A percentile compares a stretch with the other conserved stretches of the same genome.
These are phyloP conservation scores for Psettodes erumei DNA, from an alignment of 2,113 vertebrate species.

Conservation along the genomic window DNA sequence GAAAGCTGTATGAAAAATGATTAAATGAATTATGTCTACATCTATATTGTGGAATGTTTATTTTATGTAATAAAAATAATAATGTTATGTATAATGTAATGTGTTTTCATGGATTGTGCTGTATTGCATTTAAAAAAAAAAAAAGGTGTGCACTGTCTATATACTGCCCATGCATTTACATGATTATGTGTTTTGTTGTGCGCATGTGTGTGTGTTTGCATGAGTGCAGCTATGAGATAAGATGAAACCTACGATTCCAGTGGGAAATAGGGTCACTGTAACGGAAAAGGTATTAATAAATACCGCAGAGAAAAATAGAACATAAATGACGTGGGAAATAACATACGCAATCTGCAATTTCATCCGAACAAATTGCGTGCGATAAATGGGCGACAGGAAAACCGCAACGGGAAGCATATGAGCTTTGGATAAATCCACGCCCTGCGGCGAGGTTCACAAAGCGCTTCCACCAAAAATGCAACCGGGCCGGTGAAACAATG, in stretches of 20 bases:
- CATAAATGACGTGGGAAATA: slow-evolving; percentile 9
- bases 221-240: neutral
- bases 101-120: neutral
- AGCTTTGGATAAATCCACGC: slow-evolving; percentile 19
- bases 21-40: neutral
- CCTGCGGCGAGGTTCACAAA: slow-evolving; percentile 39
- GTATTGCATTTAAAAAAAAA: no score
- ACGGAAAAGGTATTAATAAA: slow-evolving; percentile 10
- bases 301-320: neutral
- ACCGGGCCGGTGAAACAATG: slow-evolving; percentile 10
- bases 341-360: slow-evolving; percentile 3
- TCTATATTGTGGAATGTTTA: neutral
- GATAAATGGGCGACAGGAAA: slow-evolving; percentile 9
- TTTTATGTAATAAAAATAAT: no score
- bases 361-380: neutral
- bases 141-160: neutral
- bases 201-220: neutral
- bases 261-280: slow-evolving; percentile 6
- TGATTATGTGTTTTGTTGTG: neutral
- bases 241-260: neutral
- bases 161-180: neutral
- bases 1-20: neutral
- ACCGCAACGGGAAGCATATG: neutral
- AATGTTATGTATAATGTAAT: neutral
- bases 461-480: slow-evolving; percentile 27